Percentiles rank a stretch among this genome's conserved stretches.
Evolutionary conservation across 2,113 vertebrate genomes (phyloP).

Genomic region (Manacus vitellinus): DNA sequence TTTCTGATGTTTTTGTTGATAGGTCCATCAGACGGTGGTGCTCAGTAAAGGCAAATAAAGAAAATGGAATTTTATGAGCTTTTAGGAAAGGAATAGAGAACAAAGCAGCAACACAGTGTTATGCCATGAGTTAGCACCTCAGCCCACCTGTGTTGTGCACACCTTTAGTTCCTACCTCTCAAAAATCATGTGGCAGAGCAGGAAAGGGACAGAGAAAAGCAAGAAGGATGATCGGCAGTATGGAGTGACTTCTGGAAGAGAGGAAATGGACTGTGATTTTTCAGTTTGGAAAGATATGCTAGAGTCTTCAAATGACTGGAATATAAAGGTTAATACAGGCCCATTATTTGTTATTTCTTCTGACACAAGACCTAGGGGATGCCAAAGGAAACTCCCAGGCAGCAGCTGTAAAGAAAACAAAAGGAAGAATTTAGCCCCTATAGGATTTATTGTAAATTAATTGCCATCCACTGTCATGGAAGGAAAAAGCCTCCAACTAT

Average conservation of each 20-base stretch:
- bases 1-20: neutral
- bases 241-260: neutral
- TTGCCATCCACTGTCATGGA: neutral
- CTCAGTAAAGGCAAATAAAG: neutral
- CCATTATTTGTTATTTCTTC: slow-evolving; percentile 13
- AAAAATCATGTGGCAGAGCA: neutral
- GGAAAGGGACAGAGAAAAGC: neutral
- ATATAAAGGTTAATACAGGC: neutral
- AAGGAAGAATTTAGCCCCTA: neutral
- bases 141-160: neutral
- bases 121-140: neutral
- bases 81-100: neutral
- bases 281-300: neutral
- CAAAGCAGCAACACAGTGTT: neutral
- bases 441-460: neutral
- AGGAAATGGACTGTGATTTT: neutral
- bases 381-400: neutral
- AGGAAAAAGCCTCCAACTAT: neutral
- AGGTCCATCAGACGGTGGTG: neutral
- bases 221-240: neutral
- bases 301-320: neutral
- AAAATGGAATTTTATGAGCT: neutral
- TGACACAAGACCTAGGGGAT: neutral
- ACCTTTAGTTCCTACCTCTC: neutral
- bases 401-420: slow-evolving; percentile 8